These are phyloP conservation scores for Shinisaurus crocodilurus DNA, from an alignment of 2,113 vertebrate species.

Conservation along the genomic window DNA sequence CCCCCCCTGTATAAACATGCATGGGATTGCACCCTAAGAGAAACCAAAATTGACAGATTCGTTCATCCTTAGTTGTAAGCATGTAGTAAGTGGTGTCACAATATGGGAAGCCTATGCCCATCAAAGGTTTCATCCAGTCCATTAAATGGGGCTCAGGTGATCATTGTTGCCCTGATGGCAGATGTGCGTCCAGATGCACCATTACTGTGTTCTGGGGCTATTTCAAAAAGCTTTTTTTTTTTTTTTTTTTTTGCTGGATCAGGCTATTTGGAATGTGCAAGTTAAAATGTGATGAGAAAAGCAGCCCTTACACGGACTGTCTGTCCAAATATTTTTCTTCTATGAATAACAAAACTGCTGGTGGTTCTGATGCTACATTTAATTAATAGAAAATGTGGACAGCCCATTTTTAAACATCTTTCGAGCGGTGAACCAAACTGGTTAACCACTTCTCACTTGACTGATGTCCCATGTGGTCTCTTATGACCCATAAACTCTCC, in stretches of 20 bases:
- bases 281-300: not conserved
- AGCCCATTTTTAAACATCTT: not conserved
- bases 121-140: not conserved
- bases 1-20: too few species aligned
- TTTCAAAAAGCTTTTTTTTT: not conserved
- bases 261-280: not conserved
- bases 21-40: too few species aligned
- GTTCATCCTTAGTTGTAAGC: too few species aligned
- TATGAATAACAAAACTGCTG: not conserved
- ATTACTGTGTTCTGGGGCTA: not conserved
- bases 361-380: not conserved
- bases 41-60: too few species aligned
- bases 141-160: not conserved
- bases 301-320: not conserved
- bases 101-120: not conserved
- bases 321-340: not conserved
- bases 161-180: not conserved
- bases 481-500: not conserved
- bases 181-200: not conserved
- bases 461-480: not conserved
- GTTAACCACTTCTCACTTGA: constrained; percentile 7
- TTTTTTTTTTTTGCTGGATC: not conserved
- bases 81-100: not conserved
- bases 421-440: constrained; percentile 32
- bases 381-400: constrained; percentile 29